phyloP scores from a whole-genome alignment of 1,140 invertebrate genomes.

The Glomeris maerens region DNA sequence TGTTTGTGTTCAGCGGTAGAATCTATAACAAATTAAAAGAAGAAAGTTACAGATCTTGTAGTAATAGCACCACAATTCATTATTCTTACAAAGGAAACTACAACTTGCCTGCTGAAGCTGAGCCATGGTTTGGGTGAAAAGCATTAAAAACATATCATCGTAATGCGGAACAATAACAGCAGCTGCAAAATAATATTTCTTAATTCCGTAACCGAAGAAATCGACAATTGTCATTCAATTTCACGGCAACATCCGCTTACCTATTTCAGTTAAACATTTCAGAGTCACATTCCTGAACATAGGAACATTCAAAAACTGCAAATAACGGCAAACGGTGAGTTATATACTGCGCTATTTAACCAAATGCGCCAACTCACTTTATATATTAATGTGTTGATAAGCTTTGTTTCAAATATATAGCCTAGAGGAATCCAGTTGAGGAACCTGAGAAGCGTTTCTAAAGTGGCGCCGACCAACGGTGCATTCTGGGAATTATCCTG shows the following conservation, averaged over 20 bases:
- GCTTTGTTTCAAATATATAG: constrained; percentile 98
- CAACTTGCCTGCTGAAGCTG: constrained; percentile 54
- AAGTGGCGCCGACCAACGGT: constrained; percentile 76
- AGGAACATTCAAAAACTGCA: constrained; percentile 85
- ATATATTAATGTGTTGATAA: constrained; percentile 85
- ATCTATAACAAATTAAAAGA: constrained; percentile 43
- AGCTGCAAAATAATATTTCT: constrained; percentile 35
- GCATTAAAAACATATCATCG: constrained; percentile 74
- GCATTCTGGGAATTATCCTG: constrained; percentile 93
- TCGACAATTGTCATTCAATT: too few species aligned
- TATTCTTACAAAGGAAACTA: too few species aligned
- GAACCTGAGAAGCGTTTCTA: constrained; percentile 92
- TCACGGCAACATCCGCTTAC: too few species aligned
- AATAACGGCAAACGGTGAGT: too few species aligned
- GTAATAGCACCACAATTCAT: background rate
- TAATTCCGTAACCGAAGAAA: background rate
- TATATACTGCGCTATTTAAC: background rate
- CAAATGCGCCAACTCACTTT: constrained; percentile 56
- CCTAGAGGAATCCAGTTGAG: constrained; percentile 99
- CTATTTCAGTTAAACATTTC: constrained; percentile 95
- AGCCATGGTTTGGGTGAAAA: constrained; percentile 81
- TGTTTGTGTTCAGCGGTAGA: constrained; percentile 77
- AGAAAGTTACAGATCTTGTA: background rate
- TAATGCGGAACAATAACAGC: constrained; percentile 70
- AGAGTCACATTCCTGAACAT: constrained; percentile 96